Percentiles rank a stretch among this genome's conserved stretches.
phyloP scores from a whole-genome alignment of 1,140 invertebrate species.

The Bombus sylvicola region DNA sequence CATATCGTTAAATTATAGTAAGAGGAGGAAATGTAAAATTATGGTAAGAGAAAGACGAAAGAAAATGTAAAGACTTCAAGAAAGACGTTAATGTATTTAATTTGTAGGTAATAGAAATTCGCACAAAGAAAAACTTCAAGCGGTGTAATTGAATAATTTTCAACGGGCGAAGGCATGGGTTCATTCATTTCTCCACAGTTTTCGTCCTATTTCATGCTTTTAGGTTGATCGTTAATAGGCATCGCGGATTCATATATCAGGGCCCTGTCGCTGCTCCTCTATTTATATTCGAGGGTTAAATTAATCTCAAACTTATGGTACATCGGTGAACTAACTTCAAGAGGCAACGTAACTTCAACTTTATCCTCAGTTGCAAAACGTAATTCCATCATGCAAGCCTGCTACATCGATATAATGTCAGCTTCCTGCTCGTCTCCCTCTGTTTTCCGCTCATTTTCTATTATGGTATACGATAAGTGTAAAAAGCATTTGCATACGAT shows the following conservation, averaged over 20 bases:
- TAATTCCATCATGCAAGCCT: neutral
- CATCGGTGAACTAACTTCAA: constrained; percentile 19
- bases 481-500: too few relatives aligned
- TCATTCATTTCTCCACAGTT: neutral
- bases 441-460: neutral
- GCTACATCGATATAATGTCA: neutral
- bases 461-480: too few relatives aligned
- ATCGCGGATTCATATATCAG: neutral
- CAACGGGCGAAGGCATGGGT: neutral
- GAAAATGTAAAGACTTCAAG: neutral
- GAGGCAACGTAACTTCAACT: constrained; percentile 17
- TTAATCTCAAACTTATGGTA: constrained; percentile 34
- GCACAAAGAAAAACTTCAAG: neutral
- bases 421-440: neutral
- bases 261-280: neutral
- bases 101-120: neutral
- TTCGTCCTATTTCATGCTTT: neutral
- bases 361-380: constrained; percentile 3
- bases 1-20: too few relatives aligned
- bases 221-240: neutral
- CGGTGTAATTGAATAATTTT: neutral
- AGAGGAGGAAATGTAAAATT: neutral
- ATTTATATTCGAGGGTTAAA: constrained; percentile 25
- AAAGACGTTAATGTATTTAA: neutral
- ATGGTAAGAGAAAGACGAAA: neutral